Percentiles rank a stretch among this genome's conserved stretches.
phyloP scores from a whole-genome alignment of 1,140 invertebrate species.

The Riptortus pedestris region DNA sequence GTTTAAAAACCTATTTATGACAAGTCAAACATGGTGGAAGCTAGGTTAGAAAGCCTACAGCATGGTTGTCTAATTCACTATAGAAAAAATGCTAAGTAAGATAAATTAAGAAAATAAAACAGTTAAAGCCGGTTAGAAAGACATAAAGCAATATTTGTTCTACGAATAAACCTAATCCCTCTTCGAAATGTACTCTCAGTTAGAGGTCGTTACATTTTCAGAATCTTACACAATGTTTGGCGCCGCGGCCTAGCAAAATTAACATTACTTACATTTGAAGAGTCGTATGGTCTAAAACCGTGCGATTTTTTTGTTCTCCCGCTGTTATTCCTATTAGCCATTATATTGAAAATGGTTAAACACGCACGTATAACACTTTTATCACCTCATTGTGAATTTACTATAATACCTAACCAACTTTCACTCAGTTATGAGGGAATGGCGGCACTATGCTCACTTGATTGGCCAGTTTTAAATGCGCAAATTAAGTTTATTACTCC shows the following conservation, averaged over 20 bases:
- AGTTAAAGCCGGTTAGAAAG: no score
- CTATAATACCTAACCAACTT: conserved; percentile 23
- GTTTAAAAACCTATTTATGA: not conserved
- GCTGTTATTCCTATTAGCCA: conserved; percentile 14
- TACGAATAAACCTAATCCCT: not conserved
- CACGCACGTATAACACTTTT: not conserved
- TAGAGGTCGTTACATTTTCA: conserved; percentile 21
- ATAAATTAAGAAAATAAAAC: not conserved
- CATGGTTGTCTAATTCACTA: conserved; percentile 18
- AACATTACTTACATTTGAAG: conserved; percentile 23
- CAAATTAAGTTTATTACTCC: no score
- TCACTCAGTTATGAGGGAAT: conserved; percentile 21
- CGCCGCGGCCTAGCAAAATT: conserved; percentile 13
- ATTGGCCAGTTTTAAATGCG: no score
- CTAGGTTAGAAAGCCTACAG: conserved; percentile 21
- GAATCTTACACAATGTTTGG: conserved; percentile 19
- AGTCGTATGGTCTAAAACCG: conserved; percentile 20
- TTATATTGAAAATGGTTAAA: conserved; percentile 4
- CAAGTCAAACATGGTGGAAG: conserved; percentile 18
- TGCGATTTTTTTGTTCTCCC: conserved; percentile 16
- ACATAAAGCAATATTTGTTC: no score
- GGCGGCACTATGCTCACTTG: conserved; percentile 18
- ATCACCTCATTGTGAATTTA: conserved; percentile 24
- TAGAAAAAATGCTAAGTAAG: not conserved
- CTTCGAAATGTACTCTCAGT: not conserved